Evolutionary conservation across 1,140 invertebrate species (phyloP).

Genomic region (Drosophila aff.): DNA sequence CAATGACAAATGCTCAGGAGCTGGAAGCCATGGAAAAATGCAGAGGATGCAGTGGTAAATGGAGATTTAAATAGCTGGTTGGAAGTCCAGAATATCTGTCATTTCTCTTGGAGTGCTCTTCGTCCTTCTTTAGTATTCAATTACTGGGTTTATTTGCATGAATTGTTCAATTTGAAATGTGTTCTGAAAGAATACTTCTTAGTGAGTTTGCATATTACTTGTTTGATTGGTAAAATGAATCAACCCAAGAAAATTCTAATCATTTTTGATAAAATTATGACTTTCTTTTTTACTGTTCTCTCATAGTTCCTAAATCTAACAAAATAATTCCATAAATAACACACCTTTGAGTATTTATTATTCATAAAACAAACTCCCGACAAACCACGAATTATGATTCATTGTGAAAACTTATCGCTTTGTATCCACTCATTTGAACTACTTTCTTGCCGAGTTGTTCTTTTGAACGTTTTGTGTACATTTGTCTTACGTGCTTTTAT

Average conservation of each 20-base stretch:
- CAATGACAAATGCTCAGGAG: slow-evolving; percentile 38
- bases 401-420: slow-evolving; percentile 18
- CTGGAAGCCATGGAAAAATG: slow-evolving; percentile 23
- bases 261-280: too few species aligned
- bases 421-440: slow-evolving; percentile 42
- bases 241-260: too few species aligned
- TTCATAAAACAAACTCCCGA: background rate
- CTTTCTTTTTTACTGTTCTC: too few species aligned
- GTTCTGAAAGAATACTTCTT: background rate
- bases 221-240: too few species aligned
- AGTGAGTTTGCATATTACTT: too few species aligned
- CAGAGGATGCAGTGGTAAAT: slow-evolving; percentile 33
- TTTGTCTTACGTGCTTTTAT: slow-evolving; percentile 65
- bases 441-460: slow-evolving; percentile 30
- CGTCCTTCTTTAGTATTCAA: slow-evolving; percentile 7
- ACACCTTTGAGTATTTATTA: background rate
- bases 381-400: slow-evolving; percentile 25
- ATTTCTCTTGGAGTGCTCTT: background rate
- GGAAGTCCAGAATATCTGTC: slow-evolving; percentile 32
- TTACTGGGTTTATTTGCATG: slow-evolving; percentile 39
- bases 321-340: too few species aligned
- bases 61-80: slow-evolving; percentile 50
- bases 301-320: too few species aligned
- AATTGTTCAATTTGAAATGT: slow-evolving; percentile 16
- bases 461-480: slow-evolving; percentile 31